Evolutionary conservation across 2,113 vertebrate species (phyloP).

Genomic region (Octodon degus): DNA sequence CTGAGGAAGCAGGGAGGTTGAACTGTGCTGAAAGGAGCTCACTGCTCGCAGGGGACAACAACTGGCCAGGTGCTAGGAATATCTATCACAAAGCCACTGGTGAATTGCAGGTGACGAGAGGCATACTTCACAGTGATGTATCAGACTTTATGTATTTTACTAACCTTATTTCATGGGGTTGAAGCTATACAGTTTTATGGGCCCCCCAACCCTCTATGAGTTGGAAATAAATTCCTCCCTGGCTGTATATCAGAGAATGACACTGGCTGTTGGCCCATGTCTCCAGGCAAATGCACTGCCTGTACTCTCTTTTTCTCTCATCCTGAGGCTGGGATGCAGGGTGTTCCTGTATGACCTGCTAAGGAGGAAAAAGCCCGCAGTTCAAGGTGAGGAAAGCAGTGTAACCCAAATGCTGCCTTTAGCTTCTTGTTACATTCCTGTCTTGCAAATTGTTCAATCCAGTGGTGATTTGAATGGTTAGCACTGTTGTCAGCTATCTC

Average conservation of each 20-base stretch:
- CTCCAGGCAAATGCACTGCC: constrained; percentile 30
- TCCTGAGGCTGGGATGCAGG: background rate
- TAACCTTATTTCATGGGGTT: constrained; percentile 80
- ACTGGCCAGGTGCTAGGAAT: constrained; percentile 13
- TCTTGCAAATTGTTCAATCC: constrained; percentile 47
- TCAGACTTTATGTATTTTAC: constrained; percentile 79
- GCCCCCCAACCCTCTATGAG: constrained; percentile 29
- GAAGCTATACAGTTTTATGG: constrained; percentile 79
- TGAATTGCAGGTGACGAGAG: constrained; percentile 79
- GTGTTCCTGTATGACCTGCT: constrained; percentile 13
- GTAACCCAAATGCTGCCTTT: background rate
- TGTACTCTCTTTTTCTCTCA: constrained; percentile 59
- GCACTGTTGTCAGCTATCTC: constrained; percentile 63
- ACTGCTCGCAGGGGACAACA: constrained; percentile 48
- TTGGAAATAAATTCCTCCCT: constrained; percentile 79
- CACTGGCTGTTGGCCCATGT: constrained; percentile 59
- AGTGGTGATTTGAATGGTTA: background rate
- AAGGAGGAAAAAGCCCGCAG: constrained; percentile 28
- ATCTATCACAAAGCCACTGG: constrained; percentile 60
- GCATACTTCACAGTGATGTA: constrained; percentile 42
- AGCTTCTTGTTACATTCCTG: constrained; percentile 49
- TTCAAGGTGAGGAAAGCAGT: constrained; percentile 1
- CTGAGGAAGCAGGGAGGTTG: background rate
- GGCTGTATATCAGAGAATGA: constrained; percentile 67
- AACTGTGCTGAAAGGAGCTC: background rate